Percentiles rank a stretch among this genome's conserved stretches.
Evolutionary conservation across 2,797 vertebrate genomes (phyloP).

Genomic region (Tympanoctomys barrerae): DNA sequence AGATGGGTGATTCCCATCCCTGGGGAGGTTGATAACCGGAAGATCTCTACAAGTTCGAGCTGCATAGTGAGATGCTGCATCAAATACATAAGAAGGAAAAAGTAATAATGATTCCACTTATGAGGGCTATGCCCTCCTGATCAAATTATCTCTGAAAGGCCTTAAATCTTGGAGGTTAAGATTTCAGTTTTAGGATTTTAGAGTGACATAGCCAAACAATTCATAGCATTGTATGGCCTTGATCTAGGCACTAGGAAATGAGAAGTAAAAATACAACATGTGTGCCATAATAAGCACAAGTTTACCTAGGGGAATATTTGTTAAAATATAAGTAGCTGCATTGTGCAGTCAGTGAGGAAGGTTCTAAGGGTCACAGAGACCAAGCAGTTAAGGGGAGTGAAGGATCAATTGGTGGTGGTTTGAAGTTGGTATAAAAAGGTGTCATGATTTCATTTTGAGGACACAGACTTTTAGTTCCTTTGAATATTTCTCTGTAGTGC

Average conservation of each 20-base stretch:
- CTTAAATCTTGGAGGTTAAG: fast-evolving
- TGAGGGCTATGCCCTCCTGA: neutral
- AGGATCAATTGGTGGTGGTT: neutral
- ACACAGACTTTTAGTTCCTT: neutral
- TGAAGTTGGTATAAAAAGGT: neutral
- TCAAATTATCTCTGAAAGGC: neutral
- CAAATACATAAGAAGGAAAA: no score
- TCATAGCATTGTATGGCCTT: neutral
- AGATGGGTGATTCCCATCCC: no score
- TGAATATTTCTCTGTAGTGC: neutral
- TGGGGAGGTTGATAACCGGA: no score
- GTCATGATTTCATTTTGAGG: neutral
- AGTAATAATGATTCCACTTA: neutral
- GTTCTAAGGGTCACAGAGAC: neutral
- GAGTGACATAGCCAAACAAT: neutral
- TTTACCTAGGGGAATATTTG: neutral
- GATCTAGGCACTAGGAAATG: neutral
- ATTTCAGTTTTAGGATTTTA: neutral
- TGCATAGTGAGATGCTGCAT: no score
- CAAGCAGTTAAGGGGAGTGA: neutral
- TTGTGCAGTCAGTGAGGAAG: neutral
- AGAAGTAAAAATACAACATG: neutral
- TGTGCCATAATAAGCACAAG: neutral
- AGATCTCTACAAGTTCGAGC: no score
- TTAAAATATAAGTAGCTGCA: neutral